Percentiles rank a stretch among this genome's conserved stretches.
Evolutionary conservation across 2,797 vertebrate species (phyloP).

Genomic region (Mus minutoides): DNA sequence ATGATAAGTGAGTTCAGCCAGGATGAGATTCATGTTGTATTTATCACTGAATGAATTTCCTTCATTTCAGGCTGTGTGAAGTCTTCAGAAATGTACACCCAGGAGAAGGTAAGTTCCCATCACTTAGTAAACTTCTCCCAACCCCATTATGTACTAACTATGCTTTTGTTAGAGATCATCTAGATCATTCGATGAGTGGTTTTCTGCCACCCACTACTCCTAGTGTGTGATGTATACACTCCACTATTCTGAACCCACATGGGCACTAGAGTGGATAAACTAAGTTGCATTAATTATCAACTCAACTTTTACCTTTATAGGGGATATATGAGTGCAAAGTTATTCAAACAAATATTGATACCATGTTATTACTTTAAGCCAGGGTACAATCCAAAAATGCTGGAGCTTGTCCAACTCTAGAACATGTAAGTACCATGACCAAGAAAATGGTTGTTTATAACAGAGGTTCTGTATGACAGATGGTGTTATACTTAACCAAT

Average conservation of each 20-base stretch:
- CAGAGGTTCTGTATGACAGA: neutral
- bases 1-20: neutral
- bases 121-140: neutral
- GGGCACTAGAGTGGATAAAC: neutral
- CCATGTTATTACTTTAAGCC: neutral
- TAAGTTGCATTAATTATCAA: neutral
- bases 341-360: neutral
- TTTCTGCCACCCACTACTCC: no score
- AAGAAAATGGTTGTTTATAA: neutral
- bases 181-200: neutral
- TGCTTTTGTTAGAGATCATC: neutral
- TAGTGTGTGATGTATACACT: neutral
- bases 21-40: neutral
- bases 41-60: neutral
- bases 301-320: neutral
- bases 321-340: neutral
- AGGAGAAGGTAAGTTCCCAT: neutral
- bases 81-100: neutral
- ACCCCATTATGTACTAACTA: neutral
- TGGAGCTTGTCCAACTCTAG: neutral
- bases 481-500: neutral
- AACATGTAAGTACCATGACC: neutral
- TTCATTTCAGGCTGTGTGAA: neutral
- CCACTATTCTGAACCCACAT: neutral
- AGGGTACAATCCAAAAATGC: neutral